phyloP scores from a whole-genome alignment of 2,888 invertebrate genomes.

The Linnaemya tessellans region DNA sequence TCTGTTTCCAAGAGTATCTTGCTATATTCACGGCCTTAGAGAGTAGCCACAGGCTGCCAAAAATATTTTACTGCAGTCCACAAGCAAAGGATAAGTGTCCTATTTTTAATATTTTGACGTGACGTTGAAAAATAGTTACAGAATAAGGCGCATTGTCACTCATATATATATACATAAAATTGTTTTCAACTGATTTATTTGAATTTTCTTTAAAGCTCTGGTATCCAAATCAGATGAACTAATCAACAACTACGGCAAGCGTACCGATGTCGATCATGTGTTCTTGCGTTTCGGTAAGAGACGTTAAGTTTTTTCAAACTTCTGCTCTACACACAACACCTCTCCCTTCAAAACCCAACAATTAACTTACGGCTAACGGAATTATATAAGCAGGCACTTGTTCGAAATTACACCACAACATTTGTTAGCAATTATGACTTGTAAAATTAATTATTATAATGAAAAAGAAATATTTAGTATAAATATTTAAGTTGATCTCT shows the following conservation, averaged over 20 bases:
- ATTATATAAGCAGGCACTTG: conserved; percentile 11
- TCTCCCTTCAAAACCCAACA: neutral
- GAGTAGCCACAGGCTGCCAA: too few species aligned
- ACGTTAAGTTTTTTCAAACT: conserved; percentile 84
- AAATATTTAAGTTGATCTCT: conserved; percentile 73
- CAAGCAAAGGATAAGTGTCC: too few species aligned
- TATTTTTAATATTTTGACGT: too few species aligned
- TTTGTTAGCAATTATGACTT: conserved; percentile 27
- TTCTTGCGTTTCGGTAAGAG: conserved; percentile 94
- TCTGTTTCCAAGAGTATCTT: too few species aligned
- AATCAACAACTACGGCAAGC: conserved; percentile 87
- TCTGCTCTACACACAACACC: neutral
- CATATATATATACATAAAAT: too few species aligned
- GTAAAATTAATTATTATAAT: conserved; percentile 11
- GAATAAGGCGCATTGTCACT: too few species aligned
- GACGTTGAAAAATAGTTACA: too few species aligned
- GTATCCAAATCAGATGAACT: conserved; percentile 81
- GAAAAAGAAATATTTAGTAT: neutral
- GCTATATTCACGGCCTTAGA: too few species aligned
- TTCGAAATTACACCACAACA: conserved; percentile 16
- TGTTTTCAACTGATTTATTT: conserved; percentile 1
- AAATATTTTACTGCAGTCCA: too few species aligned
- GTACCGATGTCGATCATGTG: conserved; percentile 95
- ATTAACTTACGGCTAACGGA: conserved; percentile 26
- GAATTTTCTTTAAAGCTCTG: conserved; percentile 76